Evolutionary conservation across 2,797 vertebrate genomes (phyloP).

Genomic region (Ateles fusciceps): DNA sequence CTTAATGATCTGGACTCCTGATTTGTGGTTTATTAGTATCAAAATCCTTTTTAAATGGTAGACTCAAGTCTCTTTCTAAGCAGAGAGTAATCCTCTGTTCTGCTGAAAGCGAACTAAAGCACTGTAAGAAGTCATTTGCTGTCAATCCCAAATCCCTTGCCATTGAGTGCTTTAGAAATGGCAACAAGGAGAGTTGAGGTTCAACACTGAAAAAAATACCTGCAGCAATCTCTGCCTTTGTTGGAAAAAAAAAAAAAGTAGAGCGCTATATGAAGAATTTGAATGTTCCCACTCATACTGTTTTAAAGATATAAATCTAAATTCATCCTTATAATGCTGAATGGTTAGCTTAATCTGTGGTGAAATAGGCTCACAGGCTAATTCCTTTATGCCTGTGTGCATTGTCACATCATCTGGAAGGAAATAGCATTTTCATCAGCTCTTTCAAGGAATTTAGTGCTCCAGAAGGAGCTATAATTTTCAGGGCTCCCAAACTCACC

Average conservation of each 20-base stretch:
- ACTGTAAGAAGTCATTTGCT: not conserved
- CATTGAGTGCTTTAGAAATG: not conserved
- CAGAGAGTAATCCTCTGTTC: not conserved
- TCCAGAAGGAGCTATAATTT: conserved; percentile 37
- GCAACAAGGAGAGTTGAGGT: not conserved
- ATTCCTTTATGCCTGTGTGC: not conserved
- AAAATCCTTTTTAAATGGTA: not conserved
- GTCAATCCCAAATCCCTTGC: not conserved
- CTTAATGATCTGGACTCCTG: not conserved
- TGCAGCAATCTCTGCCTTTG: not conserved
- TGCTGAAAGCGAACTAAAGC: not conserved
- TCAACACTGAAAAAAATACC: not conserved
- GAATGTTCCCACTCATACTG: not conserved
- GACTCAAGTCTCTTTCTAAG: not conserved
- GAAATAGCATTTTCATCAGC: not conserved
- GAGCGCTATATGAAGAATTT: not conserved
- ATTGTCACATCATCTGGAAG: not conserved
- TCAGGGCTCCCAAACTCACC: conserved; percentile 33
- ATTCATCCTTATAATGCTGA: not conserved
- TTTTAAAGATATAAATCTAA: not conserved
- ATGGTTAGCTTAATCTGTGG: not conserved
- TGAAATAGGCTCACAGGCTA: not conserved
- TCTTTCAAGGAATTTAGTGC: conserved; percentile 18
- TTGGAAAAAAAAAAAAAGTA: too few species aligned
- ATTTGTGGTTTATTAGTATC: not conserved